These are phyloP conservation scores for Hedychridium roseum DNA, from an alignment of 2,888 invertebrate species.

Conservation along the genomic window DNA sequence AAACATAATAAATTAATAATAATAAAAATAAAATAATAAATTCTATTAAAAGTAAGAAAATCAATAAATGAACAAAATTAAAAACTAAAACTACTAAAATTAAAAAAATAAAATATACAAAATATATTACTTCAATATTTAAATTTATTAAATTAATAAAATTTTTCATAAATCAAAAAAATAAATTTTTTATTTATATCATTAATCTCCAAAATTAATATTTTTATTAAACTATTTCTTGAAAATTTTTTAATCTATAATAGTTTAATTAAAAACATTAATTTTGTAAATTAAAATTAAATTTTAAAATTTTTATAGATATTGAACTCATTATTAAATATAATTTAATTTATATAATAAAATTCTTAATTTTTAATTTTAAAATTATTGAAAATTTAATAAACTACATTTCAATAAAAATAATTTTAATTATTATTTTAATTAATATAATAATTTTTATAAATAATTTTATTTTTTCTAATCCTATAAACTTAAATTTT, in stretches of 20 bases:
- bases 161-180: constrained; percentile 72
- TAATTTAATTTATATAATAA: no score
- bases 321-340: no score
- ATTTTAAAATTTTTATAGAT: no score
- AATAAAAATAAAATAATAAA: constrained; percentile 53
- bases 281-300: no score
- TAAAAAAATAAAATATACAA: constrained; percentile 63
- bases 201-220: constrained; percentile 77
- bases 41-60: constrained; percentile 11
- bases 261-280: no score
- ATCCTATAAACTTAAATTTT: no score
- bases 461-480: no score
- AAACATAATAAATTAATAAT: constrained; percentile 65
- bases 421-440: constrained; percentile 65
- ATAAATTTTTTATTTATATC: constrained; percentile 66
- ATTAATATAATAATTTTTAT: no score
- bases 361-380: constrained; percentile 59
- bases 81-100: constrained; percentile 67
- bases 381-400: constrained; percentile 65
- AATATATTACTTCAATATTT: constrained; percentile 73
- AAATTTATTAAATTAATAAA: constrained; percentile 76
- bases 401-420: constrained; percentile 65
- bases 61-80: constrained; percentile 67
- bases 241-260: constrained; percentile 52
- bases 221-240: constrained; percentile 74